Evolutionary conservation across 2,888 invertebrate species (phyloP), one percentile per base, ranked within the genome.

Genomic region (Brachyptera risi): DNA sequence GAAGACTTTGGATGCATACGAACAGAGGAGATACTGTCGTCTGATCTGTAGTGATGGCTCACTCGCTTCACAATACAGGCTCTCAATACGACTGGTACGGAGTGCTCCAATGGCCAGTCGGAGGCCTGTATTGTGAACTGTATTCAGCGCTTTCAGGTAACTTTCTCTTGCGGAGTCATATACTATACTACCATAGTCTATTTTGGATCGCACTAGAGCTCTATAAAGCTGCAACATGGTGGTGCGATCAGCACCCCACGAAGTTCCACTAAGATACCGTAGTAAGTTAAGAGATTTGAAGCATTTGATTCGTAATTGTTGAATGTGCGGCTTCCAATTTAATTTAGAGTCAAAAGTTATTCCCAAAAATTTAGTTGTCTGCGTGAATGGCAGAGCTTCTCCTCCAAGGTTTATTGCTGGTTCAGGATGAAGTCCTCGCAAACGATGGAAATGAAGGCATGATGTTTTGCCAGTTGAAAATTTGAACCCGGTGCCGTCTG

Each of bases 371-470:
- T 51, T 49, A 13, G 31, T 26, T 3, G 19, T 21, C 3, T 35
- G 19, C 9, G 21, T n/a, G 5, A 23, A 17, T 7, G 24, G 47
- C 7, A 47, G 24, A 3, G 4, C n/a, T 11, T 42, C 44, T 24
- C 60, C 60, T 31, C 40, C 40, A 19, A 60, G 54, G 17, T 5
- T 15, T 15, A 59, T 24, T 9, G 11, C 42, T 38, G 60, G 60
- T 11, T 50, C 51, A 13, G 37, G 42, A 40, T 27, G 35, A 27
- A 54, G 13, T 9, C 38, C 44, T 24, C 60, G 21, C 9, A n/a
- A 11, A 7, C 54, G 54, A 17, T 27, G n/a, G 26, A 60, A 60
- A 26, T 60, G 60, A 1, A 60, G 38, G 17, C 60, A 54, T 17
- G 19, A 24, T 24, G 57, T 40, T 17, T 60, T 60, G 13, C 26